A percentile compares a stretch with the other conserved stretches of the same genome.
phyloP scores from a whole-genome alignment of 2,888 invertebrate species.

The Bombylius discolor region DNA sequence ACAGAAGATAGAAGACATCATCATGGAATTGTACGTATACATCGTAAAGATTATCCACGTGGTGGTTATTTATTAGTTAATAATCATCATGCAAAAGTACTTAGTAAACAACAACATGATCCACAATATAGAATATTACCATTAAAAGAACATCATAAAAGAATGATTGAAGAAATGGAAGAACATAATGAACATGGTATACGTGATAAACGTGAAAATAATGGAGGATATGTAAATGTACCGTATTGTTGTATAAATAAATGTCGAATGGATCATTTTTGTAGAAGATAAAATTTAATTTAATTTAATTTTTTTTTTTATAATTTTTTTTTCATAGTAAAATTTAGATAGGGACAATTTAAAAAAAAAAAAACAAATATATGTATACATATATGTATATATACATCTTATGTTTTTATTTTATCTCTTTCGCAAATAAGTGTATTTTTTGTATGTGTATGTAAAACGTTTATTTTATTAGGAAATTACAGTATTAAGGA shows the following conservation, averaged over 20 bases:
- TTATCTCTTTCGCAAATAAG: too few species aligned
- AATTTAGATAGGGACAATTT: not conserved
- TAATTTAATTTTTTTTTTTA: not conserved
- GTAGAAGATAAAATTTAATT: slow-evolving; percentile 1
- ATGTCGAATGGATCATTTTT: slow-evolving; percentile 6
- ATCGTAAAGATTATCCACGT: slow-evolving; percentile 4
- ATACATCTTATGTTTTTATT: too few species aligned
- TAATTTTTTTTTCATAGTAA: not conserved
- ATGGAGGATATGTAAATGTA: not conserved
- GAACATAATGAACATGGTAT: not conserved
- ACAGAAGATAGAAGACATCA: not conserved
- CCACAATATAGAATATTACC: slow-evolving; percentile 4
- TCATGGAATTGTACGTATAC: slow-evolving; percentile 2
- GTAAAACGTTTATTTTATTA: not conserved
- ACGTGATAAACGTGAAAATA: slow-evolving; percentile 1
- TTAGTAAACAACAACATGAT: slow-evolving; percentile 1
- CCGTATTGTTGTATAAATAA: slow-evolving; percentile 7
- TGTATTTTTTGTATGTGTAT: not conserved
- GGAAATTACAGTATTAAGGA: not conserved
- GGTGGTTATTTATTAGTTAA: slow-evolving; percentile 5
- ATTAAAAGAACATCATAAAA: not conserved
- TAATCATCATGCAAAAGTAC: slow-evolving; percentile 2
- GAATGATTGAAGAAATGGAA: not conserved
- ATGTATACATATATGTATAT: not conserved
- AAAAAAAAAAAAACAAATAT: too few species aligned